Evolutionary conservation across 2,113 vertebrate species (phyloP).

Genomic region (Rhinoptilus africanus): DNA sequence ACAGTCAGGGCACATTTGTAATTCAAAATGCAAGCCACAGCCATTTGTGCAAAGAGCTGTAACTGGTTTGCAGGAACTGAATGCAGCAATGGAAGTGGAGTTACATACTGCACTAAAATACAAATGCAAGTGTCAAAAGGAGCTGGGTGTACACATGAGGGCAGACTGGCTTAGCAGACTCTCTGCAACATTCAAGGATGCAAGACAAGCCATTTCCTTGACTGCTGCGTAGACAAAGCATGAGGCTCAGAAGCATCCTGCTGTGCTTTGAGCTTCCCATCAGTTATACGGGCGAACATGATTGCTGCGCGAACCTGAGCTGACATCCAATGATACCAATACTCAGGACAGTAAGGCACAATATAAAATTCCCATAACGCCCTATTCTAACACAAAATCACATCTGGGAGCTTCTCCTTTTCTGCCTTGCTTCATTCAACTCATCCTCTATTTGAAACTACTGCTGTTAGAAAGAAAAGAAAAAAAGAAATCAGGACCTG

Average conservation of each 20-base stretch:
- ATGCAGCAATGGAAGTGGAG: background rate
- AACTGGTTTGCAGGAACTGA: background rate
- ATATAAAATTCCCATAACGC: fast-evolving
- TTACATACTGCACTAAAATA: background rate
- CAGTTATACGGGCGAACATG: background rate
- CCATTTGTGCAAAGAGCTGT: background rate
- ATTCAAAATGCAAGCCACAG: background rate
- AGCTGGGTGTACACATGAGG: background rate
- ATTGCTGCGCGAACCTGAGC: background rate
- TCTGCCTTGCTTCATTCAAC: background rate
- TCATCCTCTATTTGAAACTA: background rate
- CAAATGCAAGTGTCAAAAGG: background rate
- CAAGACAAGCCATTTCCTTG: background rate
- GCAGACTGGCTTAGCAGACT: background rate
- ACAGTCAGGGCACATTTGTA: background rate
- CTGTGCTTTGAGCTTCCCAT: background rate
- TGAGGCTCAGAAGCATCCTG: background rate
- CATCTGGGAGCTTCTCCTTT: background rate
- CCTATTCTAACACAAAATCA: background rate
- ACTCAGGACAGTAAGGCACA: background rate
- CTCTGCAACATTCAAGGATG: background rate
- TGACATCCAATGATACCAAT: background rate
- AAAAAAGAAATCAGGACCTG: background rate
- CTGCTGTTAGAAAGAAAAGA: background rate
- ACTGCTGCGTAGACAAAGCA: background rate